These are phyloP conservation scores for Dynastes grantii DNA, from an alignment of 2,888 invertebrate genomes.

Conservation along the genomic window DNA sequence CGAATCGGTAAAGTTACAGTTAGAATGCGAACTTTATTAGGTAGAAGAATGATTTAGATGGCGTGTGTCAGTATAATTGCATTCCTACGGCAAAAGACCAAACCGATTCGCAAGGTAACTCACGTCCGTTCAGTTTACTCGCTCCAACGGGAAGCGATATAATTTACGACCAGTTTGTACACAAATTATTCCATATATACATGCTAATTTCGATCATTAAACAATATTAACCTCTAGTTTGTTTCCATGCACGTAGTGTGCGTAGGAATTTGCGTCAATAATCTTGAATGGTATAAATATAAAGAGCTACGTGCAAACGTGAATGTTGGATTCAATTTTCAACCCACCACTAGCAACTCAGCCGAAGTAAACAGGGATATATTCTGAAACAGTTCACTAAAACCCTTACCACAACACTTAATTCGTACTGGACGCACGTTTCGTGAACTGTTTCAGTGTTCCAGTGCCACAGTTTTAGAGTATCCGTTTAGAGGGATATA, in stretches of 20 bases:
- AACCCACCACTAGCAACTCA: no score
- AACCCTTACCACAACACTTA: no score
- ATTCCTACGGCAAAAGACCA: conserved; percentile 33
- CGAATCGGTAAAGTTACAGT: conserved; percentile 13
- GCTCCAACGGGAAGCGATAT: conserved; percentile 27
- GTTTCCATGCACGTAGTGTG: conserved; percentile 4
- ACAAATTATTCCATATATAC: conserved; percentile 28
- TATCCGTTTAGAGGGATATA: no score
- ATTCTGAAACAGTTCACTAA: no score
- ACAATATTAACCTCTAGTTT: conserved; percentile 40
- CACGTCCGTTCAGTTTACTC: conserved; percentile 19
- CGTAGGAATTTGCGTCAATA: conserved; percentile 26
- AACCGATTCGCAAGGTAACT: conserved; percentile 27
- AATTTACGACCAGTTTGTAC: conserved; percentile 25
- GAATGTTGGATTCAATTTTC: no score
- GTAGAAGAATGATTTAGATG: conserved; percentile 26
- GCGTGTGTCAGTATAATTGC: conserved; percentile 37
- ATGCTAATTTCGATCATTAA: conserved; percentile 20
- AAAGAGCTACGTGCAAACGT: background rate
- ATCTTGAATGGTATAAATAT: conserved; percentile 5
- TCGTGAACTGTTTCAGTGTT: no score
- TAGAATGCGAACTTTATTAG: conserved; percentile 26
- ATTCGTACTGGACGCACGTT: no score
- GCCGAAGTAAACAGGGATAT: no score
- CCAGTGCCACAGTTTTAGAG: no score